Conservation (phyloP, 2,113 vertebrate genomes). For the Plotosus lineatus region DNA sequence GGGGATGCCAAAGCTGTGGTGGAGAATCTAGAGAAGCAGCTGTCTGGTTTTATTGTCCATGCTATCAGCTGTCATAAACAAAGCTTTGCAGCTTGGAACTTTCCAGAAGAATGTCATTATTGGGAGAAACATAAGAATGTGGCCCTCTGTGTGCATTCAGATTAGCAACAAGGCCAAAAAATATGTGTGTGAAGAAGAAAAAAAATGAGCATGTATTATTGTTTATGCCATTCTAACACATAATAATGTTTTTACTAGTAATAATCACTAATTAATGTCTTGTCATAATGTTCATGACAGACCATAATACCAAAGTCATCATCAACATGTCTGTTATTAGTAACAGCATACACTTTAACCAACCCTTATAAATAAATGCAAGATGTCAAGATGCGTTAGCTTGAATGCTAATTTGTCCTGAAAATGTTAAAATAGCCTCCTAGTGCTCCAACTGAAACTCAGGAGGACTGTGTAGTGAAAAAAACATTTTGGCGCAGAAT, state of each 20-base stretch:
- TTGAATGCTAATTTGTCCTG: not conserved
- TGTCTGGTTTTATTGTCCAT: constrained; percentile 70
- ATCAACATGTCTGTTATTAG: not conserved
- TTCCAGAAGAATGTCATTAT: constrained; percentile 75
- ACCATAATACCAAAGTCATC: not conserved
- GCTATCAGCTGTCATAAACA: constrained; percentile 73
- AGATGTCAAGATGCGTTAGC: not conserved
- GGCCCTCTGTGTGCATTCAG: constrained; percentile 71
- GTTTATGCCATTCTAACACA: not conserved
- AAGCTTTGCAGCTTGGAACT: constrained; percentile 67
- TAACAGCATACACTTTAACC: not conserved
- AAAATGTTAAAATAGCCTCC: not conserved
- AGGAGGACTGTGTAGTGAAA: not conserved
- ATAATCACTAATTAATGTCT: constrained; percentile 5
- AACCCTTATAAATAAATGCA: not conserved
- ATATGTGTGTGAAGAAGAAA: not conserved
- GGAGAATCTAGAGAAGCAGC: constrained; percentile 64
- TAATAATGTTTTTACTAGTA: not conserved
- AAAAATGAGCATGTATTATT: not conserved
- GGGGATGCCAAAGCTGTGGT: constrained; percentile 62
- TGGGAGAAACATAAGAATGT: constrained; percentile 76
- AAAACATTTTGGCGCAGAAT: not conserved
- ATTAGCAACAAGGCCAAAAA: constrained; percentile 33
- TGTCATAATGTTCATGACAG: not conserved
- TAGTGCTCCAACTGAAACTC: not conserved